Conservation (phyloP, 2,888 invertebrate species). For the Leptopterna dolabrata region DNA sequence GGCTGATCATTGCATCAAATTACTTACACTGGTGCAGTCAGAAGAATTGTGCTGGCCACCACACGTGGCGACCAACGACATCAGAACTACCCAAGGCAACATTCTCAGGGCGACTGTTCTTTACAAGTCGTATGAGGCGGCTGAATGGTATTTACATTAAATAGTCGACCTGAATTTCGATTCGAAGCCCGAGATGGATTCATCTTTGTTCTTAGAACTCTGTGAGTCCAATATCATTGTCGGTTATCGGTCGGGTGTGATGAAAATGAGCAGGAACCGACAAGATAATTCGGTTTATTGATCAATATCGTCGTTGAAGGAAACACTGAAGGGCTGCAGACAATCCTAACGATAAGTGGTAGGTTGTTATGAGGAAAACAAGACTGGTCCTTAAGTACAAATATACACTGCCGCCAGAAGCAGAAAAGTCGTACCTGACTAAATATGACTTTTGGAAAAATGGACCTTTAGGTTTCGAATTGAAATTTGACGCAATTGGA, state of each 20-base stretch:
- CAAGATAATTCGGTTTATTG: background rate
- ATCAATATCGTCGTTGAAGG: too few relatives aligned
- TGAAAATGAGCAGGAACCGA: background rate
- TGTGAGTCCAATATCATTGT: too few relatives aligned
- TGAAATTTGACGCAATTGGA: too few relatives aligned
- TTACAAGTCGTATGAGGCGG: background rate
- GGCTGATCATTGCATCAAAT: background rate
- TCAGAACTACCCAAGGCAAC: background rate
- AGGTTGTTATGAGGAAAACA: too few relatives aligned
- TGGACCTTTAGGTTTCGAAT: too few relatives aligned
- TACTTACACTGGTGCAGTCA: background rate
- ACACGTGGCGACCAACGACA: background rate
- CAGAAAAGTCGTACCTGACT: too few relatives aligned
- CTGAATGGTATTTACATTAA: background rate
- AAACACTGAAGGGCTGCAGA: too few relatives aligned
- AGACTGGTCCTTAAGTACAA: too few relatives aligned
- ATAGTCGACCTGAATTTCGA: background rate
- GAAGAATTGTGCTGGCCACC: background rate
- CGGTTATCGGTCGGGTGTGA: background rate
- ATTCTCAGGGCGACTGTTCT: background rate
- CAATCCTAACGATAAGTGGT: too few relatives aligned
- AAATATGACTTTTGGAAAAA: too few relatives aligned
- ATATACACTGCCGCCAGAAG: too few relatives aligned
- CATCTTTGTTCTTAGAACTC: too few relatives aligned
- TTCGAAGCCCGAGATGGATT: background rate